These are phyloP conservation scores for Microcebus murinus DNA, from an alignment of 2,113 vertebrate genomes.

Conservation along the genomic window DNA sequence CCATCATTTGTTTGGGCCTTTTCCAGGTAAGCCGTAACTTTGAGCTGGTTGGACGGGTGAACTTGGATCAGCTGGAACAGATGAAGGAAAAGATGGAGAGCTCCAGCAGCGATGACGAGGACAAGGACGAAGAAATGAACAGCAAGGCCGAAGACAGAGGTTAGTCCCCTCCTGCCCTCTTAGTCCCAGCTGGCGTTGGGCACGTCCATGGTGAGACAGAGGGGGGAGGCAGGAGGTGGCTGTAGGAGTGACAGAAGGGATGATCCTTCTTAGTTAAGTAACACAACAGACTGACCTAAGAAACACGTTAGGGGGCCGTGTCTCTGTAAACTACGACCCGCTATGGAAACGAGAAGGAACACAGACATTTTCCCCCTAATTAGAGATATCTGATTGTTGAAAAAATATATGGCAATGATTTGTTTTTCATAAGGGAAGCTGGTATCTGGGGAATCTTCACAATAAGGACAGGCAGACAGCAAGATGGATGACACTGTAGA, in stretches of 20 bases:
- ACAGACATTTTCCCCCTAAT: conserved; percentile 45
- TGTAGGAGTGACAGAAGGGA: conserved; percentile 58
- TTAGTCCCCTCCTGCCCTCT: conserved; percentile 75
- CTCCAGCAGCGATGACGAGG: conserved; percentile 92
- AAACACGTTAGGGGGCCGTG: conserved; percentile 33
- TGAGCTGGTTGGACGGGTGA: conserved; percentile 96
- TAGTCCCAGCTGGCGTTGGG: conserved; percentile 55
- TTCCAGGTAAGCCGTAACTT: conserved; percentile 97
- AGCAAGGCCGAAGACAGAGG: conserved; percentile 86
- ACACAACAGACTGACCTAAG: conserved; percentile 60
- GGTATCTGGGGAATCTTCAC: background rate
- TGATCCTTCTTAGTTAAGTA: conserved; percentile 66
- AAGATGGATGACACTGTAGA: background rate
- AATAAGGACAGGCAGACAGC: background rate
- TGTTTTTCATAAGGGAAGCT: conserved; percentile 46
- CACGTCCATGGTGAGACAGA: conserved; percentile 6
- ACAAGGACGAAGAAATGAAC: conserved; percentile 87
- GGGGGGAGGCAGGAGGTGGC: conserved; percentile 66
- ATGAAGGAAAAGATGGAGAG: conserved; percentile 91
- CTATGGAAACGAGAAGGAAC: conserved; percentile 35
- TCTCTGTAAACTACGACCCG: conserved; percentile 42
- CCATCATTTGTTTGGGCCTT: background rate
- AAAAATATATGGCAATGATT: conserved; percentile 1
- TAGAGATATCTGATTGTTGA: background rate
- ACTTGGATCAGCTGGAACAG: conserved; percentile 97